Percentiles rank a stretch among this genome's conserved stretches.
These are phyloP conservation scores for Carposina sasakii DNA, from an alignment of 1,140 invertebrate species.

Conservation along the genomic window DNA sequence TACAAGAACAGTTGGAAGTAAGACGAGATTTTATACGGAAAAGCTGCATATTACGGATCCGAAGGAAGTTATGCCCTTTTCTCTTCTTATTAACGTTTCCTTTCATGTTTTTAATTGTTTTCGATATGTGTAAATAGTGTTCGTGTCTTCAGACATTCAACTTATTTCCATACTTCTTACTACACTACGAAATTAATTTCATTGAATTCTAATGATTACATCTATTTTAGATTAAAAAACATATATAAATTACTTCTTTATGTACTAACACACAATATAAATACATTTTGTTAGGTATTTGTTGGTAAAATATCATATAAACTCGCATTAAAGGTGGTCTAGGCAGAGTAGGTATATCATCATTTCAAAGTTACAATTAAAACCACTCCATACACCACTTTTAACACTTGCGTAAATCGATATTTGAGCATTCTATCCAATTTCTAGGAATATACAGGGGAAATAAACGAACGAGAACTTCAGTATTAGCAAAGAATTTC, in stretches of 20 bases:
- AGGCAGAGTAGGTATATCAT: no score
- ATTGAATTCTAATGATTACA: not conserved
- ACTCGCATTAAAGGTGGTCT: no score
- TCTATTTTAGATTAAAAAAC: not conserved
- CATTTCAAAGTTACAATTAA: no score
- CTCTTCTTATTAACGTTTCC: not conserved
- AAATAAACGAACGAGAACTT: not conserved
- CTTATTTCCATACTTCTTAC: not conserved
- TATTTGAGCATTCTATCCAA: not conserved
- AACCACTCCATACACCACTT: no score
- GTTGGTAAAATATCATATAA: no score
- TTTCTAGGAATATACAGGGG: not conserved
- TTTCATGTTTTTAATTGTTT: not conserved
- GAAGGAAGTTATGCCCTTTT: slow-evolving; percentile 1
- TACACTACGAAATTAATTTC: not conserved
- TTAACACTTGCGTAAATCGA: no score
- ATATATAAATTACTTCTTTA: no score
- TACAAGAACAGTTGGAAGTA: no score
- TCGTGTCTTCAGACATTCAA: not conserved
- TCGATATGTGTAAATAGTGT: slow-evolving; percentile 1
- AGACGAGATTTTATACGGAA: not conserved
- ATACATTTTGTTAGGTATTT: not conserved
- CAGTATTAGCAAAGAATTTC: not conserved
- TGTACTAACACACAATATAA: no score
- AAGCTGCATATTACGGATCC: not conserved